Conservation (phyloP, 2,113 vertebrate genomes). For the Suricata suricatta region DNA sequence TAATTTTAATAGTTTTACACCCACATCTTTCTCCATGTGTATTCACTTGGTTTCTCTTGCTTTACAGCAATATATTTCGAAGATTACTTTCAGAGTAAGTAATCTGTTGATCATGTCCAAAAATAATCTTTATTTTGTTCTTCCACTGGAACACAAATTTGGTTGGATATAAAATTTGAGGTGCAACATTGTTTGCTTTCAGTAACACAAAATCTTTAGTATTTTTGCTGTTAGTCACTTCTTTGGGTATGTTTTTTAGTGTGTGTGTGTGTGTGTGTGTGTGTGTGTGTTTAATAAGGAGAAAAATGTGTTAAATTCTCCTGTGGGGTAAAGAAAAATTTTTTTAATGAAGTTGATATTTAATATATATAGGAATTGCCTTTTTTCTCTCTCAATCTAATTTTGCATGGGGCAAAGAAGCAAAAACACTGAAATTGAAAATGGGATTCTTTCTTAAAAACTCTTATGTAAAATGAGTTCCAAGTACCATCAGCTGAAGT, state of each 20-base stretch:
- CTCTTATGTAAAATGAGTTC: background rate
- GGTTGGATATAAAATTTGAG: background rate
- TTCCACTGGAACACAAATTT: background rate
- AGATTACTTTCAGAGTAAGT: conserved; percentile 24
- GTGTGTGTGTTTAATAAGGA: background rate
- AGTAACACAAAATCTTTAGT: conserved; percentile 5
- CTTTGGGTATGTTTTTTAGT: background rate
- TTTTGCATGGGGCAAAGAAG: background rate
- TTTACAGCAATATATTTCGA: background rate
- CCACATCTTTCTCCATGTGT: background rate
- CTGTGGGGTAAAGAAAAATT: background rate
- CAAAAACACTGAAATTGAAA: background rate
- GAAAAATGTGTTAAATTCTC: background rate
- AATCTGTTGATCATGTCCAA: background rate
- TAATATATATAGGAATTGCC: background rate
- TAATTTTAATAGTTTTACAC: background rate
- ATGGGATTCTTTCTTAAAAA: conserved; percentile 8
- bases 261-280: background rate
- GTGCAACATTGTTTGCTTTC: background rate
- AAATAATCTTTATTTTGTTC: background rate
- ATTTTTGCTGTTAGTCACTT: background rate
- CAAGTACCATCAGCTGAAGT: background rate
- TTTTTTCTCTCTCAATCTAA: background rate
- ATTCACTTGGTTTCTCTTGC: background rate
- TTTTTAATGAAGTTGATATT: background rate